Evolutionary conservation across 2,888 invertebrate genomes (phyloP).

Genomic region (Odontomyia ornata): DNA sequence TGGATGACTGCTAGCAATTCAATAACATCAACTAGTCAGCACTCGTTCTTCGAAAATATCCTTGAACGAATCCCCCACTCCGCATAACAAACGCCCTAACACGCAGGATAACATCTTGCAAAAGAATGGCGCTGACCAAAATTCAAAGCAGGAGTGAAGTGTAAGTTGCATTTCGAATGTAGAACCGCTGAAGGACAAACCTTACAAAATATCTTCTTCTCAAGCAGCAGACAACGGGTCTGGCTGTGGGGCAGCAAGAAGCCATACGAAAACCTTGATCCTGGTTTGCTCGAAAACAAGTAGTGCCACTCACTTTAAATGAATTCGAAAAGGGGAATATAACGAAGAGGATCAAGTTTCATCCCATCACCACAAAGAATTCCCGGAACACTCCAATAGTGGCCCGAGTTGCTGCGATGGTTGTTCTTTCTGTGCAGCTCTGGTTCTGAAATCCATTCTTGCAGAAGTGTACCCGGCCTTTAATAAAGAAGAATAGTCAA

Average conservation of each 20-base stretch:
- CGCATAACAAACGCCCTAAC: too few relatives aligned
- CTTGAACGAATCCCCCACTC: background rate
- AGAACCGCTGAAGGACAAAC: constrained; percentile 34
- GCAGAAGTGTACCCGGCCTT: background rate
- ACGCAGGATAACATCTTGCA: background rate
- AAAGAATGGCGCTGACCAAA: background rate
- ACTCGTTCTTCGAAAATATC: background rate
- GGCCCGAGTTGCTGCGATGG: background rate
- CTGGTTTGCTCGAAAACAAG: constrained; percentile 27
- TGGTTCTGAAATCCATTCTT: background rate
- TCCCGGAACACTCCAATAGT: constrained; percentile 42
- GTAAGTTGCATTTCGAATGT: background rate
- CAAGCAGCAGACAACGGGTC: background rate
- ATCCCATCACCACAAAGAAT: constrained; percentile 27
- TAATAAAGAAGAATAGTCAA: background rate
- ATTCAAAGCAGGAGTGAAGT: too few relatives aligned
- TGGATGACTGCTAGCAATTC: background rate
- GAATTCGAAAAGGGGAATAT: constrained; percentile 1
- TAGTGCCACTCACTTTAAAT: constrained; percentile 20
- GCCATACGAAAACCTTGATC: constrained; percentile 36
- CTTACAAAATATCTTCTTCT: constrained; percentile 29
- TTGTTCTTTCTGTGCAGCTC: background rate
- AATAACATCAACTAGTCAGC: background rate
- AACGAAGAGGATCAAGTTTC: constrained; percentile 44
- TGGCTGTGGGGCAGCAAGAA: background rate